These are phyloP conservation scores for Chloropsis cyanopogon DNA, from an alignment of 2,113 vertebrate genomes.

Conservation along the genomic window DNA sequence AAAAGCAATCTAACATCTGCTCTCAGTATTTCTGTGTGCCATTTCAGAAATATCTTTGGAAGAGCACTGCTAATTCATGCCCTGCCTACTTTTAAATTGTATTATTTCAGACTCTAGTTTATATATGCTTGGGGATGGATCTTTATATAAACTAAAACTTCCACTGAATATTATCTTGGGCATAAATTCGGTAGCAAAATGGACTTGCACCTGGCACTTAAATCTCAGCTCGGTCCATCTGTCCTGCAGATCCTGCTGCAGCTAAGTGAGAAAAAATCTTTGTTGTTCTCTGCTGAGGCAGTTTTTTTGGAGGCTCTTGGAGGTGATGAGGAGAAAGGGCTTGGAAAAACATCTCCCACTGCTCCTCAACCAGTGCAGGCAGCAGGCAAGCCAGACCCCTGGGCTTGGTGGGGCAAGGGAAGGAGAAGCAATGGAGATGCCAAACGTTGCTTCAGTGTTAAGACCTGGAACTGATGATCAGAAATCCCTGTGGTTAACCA, in stretches of 20 bases:
- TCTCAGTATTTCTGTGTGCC: slow-evolving; percentile 38
- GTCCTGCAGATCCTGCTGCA: not conserved
- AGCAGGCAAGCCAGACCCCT: not conserved
- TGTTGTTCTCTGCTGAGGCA: not conserved
- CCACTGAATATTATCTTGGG: not conserved
- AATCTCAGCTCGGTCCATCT: not conserved
- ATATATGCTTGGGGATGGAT: slow-evolving; percentile 15
- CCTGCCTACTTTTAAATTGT: not conserved
- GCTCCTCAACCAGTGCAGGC: not conserved
- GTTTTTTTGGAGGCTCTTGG: not conserved
- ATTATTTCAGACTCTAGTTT: slow-evolving; percentile 9
- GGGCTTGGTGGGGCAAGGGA: not conserved
- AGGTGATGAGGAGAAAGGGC: not conserved
- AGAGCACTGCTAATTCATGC: slow-evolving; percentile 32
- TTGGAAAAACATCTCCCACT: not conserved
- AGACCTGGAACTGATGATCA: not conserved
- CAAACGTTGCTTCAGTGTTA: not conserved
- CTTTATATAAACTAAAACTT: slow-evolving; percentile 11
- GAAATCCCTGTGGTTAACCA: not conserved
- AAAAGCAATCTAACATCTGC: slow-evolving; percentile 54
- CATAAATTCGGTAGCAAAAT: slow-evolving; percentile 4
- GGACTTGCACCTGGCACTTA: not conserved
- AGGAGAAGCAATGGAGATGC: not conserved
- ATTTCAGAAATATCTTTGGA: slow-evolving; percentile 41
- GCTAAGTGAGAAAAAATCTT: not conserved